Percentiles rank a stretch among this genome's conserved stretches.
phyloP scores from a whole-genome alignment of 1,140 invertebrate genomes.

The Amyelois transitella region DNA sequence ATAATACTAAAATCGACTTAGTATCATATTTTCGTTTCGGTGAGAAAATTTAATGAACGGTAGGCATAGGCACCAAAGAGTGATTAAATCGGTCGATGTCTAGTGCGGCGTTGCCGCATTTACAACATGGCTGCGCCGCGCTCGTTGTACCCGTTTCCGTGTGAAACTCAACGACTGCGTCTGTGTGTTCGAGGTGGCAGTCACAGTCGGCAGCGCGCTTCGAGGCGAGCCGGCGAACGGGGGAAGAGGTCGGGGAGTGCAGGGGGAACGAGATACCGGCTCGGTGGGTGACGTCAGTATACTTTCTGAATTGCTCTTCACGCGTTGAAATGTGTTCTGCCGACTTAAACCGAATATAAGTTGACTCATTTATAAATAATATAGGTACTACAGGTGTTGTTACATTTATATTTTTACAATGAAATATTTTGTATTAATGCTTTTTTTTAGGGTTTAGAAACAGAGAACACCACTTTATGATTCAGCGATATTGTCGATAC shows the following conservation, averaged over 20 bases:
- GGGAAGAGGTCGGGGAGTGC: constrained; percentile 32
- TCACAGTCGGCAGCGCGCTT: constrained; percentile 42
- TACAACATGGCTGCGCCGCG: constrained; percentile 69
- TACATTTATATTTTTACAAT: no score
- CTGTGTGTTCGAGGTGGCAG: constrained; percentile 46
- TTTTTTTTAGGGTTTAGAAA: no score
- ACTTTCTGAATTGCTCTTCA: constrained; percentile 57
- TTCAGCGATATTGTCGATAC: no score
- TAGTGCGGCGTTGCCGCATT: constrained; percentile 71
- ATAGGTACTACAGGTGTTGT: not conserved
- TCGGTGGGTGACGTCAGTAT: constrained; percentile 61
- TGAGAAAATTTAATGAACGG: constrained; percentile 24
- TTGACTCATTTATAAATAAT: not conserved
- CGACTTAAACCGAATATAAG: not conserved
- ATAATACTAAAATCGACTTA: no score
- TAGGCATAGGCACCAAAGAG: constrained; percentile 28
- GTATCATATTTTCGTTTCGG: no score
- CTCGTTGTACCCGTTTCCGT: constrained; percentile 66
- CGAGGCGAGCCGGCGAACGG: constrained; percentile 12
- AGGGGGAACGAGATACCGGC: constrained; percentile 56
- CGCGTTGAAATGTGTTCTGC: constrained; percentile 3
- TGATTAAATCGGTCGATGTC: constrained; percentile 71
- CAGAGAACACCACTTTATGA: no score
- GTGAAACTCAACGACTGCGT: constrained; percentile 64
- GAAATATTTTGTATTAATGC: no score